Base-by-base conservation (phyloP, 35 echinoderm and acorn worm genomes). In the Ptychodera flava region DNA sequence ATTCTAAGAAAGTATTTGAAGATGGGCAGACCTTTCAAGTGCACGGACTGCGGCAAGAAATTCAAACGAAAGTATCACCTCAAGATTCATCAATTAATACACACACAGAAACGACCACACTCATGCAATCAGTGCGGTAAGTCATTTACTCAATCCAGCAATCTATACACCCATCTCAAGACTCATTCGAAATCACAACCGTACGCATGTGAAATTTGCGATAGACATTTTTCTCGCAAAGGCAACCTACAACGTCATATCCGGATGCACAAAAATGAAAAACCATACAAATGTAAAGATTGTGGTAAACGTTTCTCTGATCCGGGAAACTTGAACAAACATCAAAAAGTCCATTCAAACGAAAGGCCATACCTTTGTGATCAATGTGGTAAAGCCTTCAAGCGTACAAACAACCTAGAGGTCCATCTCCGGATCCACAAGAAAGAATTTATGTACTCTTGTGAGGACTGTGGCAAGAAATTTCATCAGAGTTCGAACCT, bases 331-430 rank as follows among this genome's bases (percentile, higher is more conserved):
- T n/a, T n/a, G n/a, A n/a, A n/a, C n/a, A n/a, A n/a, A n/a, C n/a
- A n/a, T n/a, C n/a, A n/a, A n/a, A n/a, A n/a, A n/a, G n/a, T 93
- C 30, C 95, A 93, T 53, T 91, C 82, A 77, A 91, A 88, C 32
- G 95, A 97, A 32, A 89, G 95, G 53, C 95, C 95, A 30, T 97
- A 93, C 36, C 91, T 93, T 45, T 97, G 95, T 36, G 92, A 97
- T 97, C n/a, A n/a, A n/a, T n/a, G n/a, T n/a, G n/a, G n/a, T n/a
- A n/a, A n/a, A n/a, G n/a, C n/a, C n/a, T n/a, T 97, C 81, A 97
- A 97, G 52, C 89, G 95, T 12, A 88, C 87, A n/a, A 97, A 97
- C 85, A 97, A 97, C 82, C 33, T 97, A 35, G 88, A 89, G 35
- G 95, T 94, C 79, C 95, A 97, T 83, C 92, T 97, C 0, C 92